Percentiles rank a stretch among this genome's conserved stretches.
phyloP scores from a whole-genome alignment of 1,140 invertebrate species.

The Hypsibius dujardini region DNA sequence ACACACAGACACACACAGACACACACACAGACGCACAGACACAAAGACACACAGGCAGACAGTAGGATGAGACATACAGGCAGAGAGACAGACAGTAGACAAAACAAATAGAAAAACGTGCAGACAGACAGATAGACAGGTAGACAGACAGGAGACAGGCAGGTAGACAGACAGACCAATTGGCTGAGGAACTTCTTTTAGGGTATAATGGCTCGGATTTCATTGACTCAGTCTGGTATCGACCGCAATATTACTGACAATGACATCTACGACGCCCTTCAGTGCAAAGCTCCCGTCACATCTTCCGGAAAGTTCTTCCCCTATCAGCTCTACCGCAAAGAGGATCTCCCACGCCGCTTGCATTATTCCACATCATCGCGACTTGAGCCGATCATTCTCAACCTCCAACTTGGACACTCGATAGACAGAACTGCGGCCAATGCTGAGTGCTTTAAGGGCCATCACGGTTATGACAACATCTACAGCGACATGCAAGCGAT shows the following conservation, averaged over 20 bases:
- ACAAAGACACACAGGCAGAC: too few species aligned
- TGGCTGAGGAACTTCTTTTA: slow-evolving; percentile 14
- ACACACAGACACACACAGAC: too few species aligned
- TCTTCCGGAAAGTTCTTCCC: slow-evolving; percentile 23
- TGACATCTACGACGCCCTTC: slow-evolving; percentile 38
- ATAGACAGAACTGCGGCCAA: slow-evolving; percentile 19
- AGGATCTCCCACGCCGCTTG: slow-evolving; percentile 40
- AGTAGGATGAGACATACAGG: too few species aligned
- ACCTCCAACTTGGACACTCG: slow-evolving; percentile 26
- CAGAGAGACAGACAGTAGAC: too few species aligned
- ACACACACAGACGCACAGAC: too few species aligned
- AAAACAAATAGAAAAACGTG: too few species aligned
- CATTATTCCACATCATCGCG: slow-evolving; percentile 43
- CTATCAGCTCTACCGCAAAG: slow-evolving; percentile 41
- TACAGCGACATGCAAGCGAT: slow-evolving; percentile 44
- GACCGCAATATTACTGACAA: slow-evolving; percentile 39
- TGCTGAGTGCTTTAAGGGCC: slow-evolving; percentile 34
- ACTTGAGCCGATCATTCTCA: slow-evolving; percentile 29
- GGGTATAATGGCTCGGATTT: slow-evolving; percentile 37
- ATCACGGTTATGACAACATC: slow-evolving; percentile 49
- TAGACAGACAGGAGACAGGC: too few species aligned
- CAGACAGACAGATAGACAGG: too few species aligned
- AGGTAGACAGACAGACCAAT: too few species aligned
- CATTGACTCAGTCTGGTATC: slow-evolving; percentile 32
- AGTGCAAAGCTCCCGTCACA: slow-evolving; percentile 28